phyloP scores from a whole-genome alignment of 2,888 invertebrate genomes.

The Polyploca ridens region DNA sequence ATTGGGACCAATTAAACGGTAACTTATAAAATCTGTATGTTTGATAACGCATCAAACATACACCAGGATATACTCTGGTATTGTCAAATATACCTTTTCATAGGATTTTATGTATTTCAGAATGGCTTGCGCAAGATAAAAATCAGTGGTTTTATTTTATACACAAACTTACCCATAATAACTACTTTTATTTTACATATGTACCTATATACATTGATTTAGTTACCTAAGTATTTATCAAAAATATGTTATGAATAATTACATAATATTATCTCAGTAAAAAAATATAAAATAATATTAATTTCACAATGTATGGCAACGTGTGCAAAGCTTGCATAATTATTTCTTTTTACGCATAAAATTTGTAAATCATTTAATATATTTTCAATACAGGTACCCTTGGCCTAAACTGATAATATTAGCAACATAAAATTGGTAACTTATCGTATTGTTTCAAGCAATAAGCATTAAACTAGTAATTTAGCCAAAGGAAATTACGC shows the following conservation, averaged over 20 bases:
- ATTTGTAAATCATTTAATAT: neutral
- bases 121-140: neutral
- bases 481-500: neutral
- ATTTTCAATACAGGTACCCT: neutral
- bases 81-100: neutral
- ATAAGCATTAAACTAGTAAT: neutral
- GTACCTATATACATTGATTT: too few species aligned
- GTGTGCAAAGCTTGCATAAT: neutral
- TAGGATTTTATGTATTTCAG: neutral
- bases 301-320: neutral
- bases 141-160: neutral
- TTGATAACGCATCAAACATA: neutral
- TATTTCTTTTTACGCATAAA: neutral
- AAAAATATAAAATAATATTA: neutral
- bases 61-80: neutral
- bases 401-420: neutral
- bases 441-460: neutral
- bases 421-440: neutral
- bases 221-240: neutral
- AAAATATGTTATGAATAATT: neutral
- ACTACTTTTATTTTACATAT: neutral
- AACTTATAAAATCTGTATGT: constrained; percentile 3
- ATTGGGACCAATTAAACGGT: too few species aligned
- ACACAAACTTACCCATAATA: neutral
- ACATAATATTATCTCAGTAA: neutral